Evolutionary conservation across 2,888 invertebrate genomes (phyloP), one percentile per base, ranked within the genome.

Genomic region (Frankliniella intonsa): DNA sequence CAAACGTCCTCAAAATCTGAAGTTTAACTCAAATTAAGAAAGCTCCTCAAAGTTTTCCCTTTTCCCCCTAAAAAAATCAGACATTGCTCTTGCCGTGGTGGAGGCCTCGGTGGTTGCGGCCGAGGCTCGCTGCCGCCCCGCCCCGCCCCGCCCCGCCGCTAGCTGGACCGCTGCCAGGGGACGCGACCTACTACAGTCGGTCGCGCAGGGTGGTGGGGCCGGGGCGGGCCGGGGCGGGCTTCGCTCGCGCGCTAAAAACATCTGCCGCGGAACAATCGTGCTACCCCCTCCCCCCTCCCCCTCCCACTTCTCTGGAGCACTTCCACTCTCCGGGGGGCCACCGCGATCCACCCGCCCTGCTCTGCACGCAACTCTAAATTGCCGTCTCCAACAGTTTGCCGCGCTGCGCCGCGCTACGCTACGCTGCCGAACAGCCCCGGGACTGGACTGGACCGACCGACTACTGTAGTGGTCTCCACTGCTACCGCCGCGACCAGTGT

Each of bases 331-430:
- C 9, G 19, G 55, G 55, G 55, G 55, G 55, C 55, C 55, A 14
- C 55, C 55, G 14, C 55, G 55, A 14, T 17, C 55, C 9, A 8
- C 5, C 55, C 55, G 62, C 19, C 19, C 17, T 17, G n/a, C 62
- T 19, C 62, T 14, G 62, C 62, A 62, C 62, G 62, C 62, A 76
- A 76, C 69, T 76, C 69, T 12, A 76, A 76, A 76, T 76, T 76
- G 69, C 69, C 25, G 69, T 76, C 69, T 76, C 69, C 22, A 76
- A 76, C 69, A 76, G 69, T 76, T 76, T 76, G 69, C 69, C 69
- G 11, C 10, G 38, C 38, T 38, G 3, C 38, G n/a, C n/a, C n/a
- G n/a, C n/a, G n/a, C n/a, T n/a, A n/a, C n/a, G n/a, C n/a, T n/a
- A n/a, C 38, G 38, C 38, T 22, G 69, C 69, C 69, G 69, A 76